phyloP scores from a whole-genome alignment of 2,113 vertebrate species.

The Gymnocephalus cernua region DNA sequence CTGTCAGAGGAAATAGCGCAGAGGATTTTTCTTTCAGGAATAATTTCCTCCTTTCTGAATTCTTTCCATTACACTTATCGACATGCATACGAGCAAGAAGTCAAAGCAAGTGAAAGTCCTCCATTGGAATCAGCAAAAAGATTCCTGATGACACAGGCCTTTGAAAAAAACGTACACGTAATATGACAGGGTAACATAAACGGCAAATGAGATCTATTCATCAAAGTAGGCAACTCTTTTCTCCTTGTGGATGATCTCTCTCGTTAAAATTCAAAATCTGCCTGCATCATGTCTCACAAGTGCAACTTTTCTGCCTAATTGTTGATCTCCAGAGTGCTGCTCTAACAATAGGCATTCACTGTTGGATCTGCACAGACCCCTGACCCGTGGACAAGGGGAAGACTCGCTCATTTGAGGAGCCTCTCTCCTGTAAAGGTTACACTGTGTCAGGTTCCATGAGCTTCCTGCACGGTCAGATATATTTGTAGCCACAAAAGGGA shows the following conservation, averaged over 20 bases:
- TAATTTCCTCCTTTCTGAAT: conserved; percentile 54
- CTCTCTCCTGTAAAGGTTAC: conserved; percentile 26
- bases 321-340: not conserved
- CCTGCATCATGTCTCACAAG: conserved; percentile 3
- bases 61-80: conserved; percentile 64
- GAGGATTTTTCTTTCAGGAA: conserved; percentile 39
- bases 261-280: conserved; percentile 11
- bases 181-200: no score
- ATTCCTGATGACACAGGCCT: not conserved
- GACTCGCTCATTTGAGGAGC: conserved; percentile 20
- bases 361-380: conserved; percentile 11
- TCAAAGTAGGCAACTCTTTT: conserved; percentile 40
- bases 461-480: not conserved
- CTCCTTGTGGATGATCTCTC: conserved; percentile 34
- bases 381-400: conserved; percentile 7
- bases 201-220: conserved; percentile 36
- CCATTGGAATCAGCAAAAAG: conserved; percentile 42
- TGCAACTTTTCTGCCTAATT: not conserved
- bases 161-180: no score
- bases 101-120: conserved; percentile 21
- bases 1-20: conserved; percentile 70
- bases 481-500: not conserved
- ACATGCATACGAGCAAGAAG: conserved; percentile 23
- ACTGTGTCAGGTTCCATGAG: conserved; percentile 3
- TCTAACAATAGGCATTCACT: conserved; percentile 4